Evolutionary conservation across 2,113 vertebrate genomes (phyloP).

Genomic region (Oxyura jamaicensis): DNA sequence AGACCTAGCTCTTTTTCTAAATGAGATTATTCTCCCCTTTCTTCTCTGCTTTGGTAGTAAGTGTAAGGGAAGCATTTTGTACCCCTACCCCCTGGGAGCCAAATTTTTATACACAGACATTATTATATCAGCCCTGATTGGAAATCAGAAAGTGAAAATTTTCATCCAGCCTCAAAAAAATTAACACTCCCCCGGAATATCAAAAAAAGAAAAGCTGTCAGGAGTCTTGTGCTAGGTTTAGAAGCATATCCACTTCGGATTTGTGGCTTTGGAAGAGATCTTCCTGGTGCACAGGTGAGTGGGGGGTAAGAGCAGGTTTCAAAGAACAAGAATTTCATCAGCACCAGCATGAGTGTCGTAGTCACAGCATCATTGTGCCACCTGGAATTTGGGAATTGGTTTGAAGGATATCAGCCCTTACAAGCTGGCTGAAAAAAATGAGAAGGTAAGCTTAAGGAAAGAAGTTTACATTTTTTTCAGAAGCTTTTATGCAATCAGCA

Average conservation of each 20-base stretch:
- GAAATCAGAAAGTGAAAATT: not conserved
- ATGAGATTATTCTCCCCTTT: not conserved
- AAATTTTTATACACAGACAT: not conserved
- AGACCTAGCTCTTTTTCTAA: not conserved
- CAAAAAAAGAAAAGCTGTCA: not conserved
- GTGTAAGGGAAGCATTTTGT: not conserved
- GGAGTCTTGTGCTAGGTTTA: not conserved
- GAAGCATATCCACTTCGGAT: not conserved
- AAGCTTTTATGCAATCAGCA: not conserved
- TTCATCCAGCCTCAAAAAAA: not conserved
- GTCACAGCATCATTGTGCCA: not conserved
- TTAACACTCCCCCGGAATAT: not conserved
- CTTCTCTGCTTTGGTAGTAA: not conserved
- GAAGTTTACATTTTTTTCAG: not conserved
- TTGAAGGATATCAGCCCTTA: not conserved
- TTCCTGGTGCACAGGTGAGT: not conserved
- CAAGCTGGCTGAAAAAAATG: not conserved
- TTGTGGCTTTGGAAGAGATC: not conserved
- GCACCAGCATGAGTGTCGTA: not conserved
- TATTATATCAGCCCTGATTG: not conserved
- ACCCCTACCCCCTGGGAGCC: not conserved
- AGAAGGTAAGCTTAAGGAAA: not conserved
- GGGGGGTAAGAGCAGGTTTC: not conserved
- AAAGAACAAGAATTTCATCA: not conserved
- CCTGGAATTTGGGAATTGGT: not conserved